phyloP scores from a whole-genome alignment of 2,888 invertebrate species.

The Ornithoptera alexandrae region DNA sequence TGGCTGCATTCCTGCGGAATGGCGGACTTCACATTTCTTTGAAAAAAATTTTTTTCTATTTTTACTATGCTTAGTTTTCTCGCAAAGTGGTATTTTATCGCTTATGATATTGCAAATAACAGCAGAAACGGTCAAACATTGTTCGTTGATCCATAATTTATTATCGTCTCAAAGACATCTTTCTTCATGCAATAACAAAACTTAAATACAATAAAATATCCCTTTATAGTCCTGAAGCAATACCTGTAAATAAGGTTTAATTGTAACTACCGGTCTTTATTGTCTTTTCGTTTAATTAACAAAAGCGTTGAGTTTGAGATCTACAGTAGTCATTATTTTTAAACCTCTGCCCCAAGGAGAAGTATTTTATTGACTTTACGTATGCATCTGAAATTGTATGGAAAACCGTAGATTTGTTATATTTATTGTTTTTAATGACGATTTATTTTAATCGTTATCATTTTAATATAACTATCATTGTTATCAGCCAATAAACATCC shows the following conservation, averaged over 20 bases:
- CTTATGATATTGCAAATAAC: not conserved
- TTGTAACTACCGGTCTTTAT: slow-evolving; percentile 18
- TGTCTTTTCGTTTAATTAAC: slow-evolving; percentile 26
- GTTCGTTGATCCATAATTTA: not conserved
- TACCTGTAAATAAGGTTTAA: slow-evolving; percentile 24
- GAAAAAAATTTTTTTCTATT: not conserved
- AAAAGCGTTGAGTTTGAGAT: slow-evolving; percentile 1
- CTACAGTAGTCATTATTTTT: not conserved
- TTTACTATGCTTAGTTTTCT: not conserved
- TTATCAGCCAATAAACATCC: too few relatives aligned
- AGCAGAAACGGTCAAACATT: not conserved
- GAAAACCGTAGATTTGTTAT: too few relatives aligned
- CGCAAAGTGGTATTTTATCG: not conserved
- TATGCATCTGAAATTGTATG: too few relatives aligned
- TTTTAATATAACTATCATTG: too few relatives aligned
- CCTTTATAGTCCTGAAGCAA: slow-evolving; percentile 13
- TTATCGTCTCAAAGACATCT: not conserved
- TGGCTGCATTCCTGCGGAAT: not conserved
- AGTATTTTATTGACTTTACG: not conserved
- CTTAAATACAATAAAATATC: not conserved
- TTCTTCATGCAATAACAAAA: not conserved
- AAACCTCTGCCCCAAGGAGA: not conserved
- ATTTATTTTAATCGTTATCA: not conserved
- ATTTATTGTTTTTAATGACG: too few relatives aligned
- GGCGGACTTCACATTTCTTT: not conserved